Base-by-base conservation (phyloP, 2,888 invertebrate species). In the Linnaemya tessellans region DNA sequence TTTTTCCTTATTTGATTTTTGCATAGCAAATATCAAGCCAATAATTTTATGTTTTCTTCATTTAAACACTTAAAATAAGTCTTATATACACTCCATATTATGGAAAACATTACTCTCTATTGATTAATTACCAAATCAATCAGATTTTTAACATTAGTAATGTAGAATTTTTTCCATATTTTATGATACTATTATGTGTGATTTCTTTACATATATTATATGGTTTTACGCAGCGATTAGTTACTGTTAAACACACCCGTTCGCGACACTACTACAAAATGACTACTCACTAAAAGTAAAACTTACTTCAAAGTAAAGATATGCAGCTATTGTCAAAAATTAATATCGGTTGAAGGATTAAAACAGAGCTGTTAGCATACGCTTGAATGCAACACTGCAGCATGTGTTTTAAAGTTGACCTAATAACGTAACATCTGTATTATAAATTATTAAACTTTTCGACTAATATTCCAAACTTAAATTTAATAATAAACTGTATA, bases 1-100 rank as follows among this genome's bases (percentile, higher is more conserved):
- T 80, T 78, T 81, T 74, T 81, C 81, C 84, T 81, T 82, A 79
- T 85, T 85, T 54, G 82, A 82, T 85, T 79, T 84, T 85, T 82
- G 82, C 82, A 77, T 51, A 56, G 18, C 22, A 10, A 56, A 71
- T 49, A 56, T 65, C 20, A 41, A 25, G 58, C 46, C 43, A 49
- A 41, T 5, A 74, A 56, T 75, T 38, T 82, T 70, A 80, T 85
- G 85, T 85, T 85, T 85, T 77, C 70, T 49, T 13, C 22, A 80
- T 75, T 75, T 79, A 15, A 35, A 18, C 35, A 30, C 7, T 38
- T 25, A 65, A 74, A 67, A 20, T 11, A 4, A 8, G 49, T 60
- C 2, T 2, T 25, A 71, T 65, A 60, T 15, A 7, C 1, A 22
- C 20, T 60, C 51, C 0, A 41, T n/a, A 20, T 46, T 11, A 80